These are phyloP conservation scores for Pogonocherus hispidulus DNA, from an alignment of 2,888 invertebrate genomes.

Conservation along the genomic window DNA sequence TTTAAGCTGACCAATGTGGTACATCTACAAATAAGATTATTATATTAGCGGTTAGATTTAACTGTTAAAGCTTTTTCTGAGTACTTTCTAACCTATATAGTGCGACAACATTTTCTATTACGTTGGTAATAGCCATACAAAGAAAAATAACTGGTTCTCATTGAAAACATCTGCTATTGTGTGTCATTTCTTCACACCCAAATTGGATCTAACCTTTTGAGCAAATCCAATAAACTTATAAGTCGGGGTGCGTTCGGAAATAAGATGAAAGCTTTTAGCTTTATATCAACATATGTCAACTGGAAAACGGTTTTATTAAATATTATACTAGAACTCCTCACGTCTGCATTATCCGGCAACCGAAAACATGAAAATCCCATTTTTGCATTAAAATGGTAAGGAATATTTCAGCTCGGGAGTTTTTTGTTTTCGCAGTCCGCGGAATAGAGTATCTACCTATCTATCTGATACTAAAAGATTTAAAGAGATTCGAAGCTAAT, in stretches of 20 bases:
- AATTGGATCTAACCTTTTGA: conserved; percentile 53
- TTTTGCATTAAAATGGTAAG: conserved; percentile 60
- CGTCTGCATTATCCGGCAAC: conserved; percentile 54
- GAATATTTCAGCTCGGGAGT: conserved; percentile 16
- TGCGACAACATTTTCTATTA: no score
- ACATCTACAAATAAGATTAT: no score
- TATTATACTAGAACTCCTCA: conserved; percentile 49
- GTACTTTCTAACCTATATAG: no score
- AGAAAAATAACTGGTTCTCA: conserved; percentile 24
- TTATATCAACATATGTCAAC: conserved; percentile 58
- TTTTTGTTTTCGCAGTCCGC: not conserved
- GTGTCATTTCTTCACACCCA: conserved; percentile 46
- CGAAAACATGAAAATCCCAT: conserved; percentile 63
- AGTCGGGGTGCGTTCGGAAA: conserved; percentile 53
- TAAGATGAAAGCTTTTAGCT: conserved; percentile 58
- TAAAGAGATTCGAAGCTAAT: no score
- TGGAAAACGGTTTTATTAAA: conserved; percentile 57
- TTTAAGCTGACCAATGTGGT: no score
- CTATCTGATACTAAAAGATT: no score
- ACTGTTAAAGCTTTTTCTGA: no score
- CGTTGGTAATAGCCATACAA: no score
- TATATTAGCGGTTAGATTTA: no score
- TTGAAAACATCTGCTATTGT: conserved; percentile 42
- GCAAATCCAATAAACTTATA: conserved; percentile 56
- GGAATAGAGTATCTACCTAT: not conserved